Evolutionary conservation across 2,797 vertebrate genomes (phyloP).

Genomic region (Sebastes reedi): DNA sequence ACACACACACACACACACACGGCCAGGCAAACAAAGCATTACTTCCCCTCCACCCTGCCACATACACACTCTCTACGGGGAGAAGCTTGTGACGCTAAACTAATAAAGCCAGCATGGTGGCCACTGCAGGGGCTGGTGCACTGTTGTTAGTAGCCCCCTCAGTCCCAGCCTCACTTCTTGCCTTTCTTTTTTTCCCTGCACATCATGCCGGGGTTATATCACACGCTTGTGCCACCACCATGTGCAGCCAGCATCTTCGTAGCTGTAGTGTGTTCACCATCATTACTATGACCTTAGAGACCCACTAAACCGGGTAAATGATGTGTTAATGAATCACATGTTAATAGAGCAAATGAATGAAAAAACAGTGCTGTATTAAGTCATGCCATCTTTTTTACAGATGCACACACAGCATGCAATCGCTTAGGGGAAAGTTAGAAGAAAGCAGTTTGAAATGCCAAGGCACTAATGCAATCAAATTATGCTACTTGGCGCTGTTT

Average conservation of each 20-base stretch:
- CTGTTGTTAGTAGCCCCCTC: conserved; percentile 62
- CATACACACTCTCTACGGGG: conserved; percentile 54
- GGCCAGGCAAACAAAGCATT: conserved; percentile 48
- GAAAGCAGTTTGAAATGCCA: conserved; percentile 47
- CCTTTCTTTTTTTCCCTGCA: conserved; percentile 47
- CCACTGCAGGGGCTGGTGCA: conserved; percentile 61
- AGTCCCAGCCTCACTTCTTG: conserved; percentile 47
- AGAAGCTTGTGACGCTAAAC: conserved; percentile 68
- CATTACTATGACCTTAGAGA: conserved; percentile 65
- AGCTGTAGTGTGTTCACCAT: conserved; percentile 16
- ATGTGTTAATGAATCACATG: conserved; percentile 60
- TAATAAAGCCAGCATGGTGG: conserved; percentile 77
- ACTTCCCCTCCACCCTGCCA: conserved; percentile 44
- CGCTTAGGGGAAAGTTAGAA: conserved; percentile 39
- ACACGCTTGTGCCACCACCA: conserved; percentile 33
- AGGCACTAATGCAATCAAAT: conserved; percentile 48
- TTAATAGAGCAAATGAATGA: conserved; percentile 59
- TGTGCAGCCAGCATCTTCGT: conserved; percentile 13
- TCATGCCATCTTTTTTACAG: conserved; percentile 31
- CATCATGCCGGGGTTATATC: conserved; percentile 51
- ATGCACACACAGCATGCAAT: conserved; percentile 38
- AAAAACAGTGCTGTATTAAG: conserved; percentile 44
- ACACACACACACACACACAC: conserved; percentile 7
- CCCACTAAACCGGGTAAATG: conserved; percentile 58
- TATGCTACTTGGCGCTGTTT: conserved; percentile 18